Evolutionary conservation across 37 sponge, comb jelly and placozoan genomes (phyloP).

Genomic region (Axinella damicornis): DNA sequence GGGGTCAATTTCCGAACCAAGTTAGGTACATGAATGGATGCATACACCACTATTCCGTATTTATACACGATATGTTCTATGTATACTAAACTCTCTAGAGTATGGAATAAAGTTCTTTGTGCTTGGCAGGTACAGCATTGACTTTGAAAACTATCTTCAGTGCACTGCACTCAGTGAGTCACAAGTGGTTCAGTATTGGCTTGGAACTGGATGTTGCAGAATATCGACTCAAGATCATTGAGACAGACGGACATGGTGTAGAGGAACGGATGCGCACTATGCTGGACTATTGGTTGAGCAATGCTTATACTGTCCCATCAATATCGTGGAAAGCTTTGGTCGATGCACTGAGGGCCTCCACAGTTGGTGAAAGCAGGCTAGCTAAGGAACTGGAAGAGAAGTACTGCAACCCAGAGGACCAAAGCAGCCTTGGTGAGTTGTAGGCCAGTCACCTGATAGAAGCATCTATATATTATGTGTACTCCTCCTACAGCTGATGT

Average conservation of each 20-base stretch:
- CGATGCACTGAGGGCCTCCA: background rate
- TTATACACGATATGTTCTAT: too few relatives aligned
- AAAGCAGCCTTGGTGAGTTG: too few relatives aligned
- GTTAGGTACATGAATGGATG: too few relatives aligned
- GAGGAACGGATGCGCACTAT: background rate
- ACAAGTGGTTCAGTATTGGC: constrained; percentile 26
- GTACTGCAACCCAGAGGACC: background rate
- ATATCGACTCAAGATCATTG: background rate
- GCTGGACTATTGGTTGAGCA: constrained; percentile 16
- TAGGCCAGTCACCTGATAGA: too few relatives aligned
- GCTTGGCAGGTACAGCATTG: too few relatives aligned
- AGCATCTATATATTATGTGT: too few relatives aligned
- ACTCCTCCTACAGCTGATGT: too few relatives aligned
- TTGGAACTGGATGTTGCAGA: background rate
- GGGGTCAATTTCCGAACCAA: too few relatives aligned
- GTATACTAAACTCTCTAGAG: too few relatives aligned
- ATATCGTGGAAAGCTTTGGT: background rate
- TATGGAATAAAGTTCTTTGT: too few relatives aligned
- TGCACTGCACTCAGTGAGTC: background rate
- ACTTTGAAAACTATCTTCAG: background rate
- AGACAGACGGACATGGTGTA: background rate
- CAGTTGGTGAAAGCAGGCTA: background rate
- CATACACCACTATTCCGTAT: too few relatives aligned
- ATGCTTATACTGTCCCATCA: too few relatives aligned
- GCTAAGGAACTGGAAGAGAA: background rate